phyloP scores from a whole-genome alignment of 2,113 vertebrate genomes.

The Daphoenositta chrysoptera region DNA sequence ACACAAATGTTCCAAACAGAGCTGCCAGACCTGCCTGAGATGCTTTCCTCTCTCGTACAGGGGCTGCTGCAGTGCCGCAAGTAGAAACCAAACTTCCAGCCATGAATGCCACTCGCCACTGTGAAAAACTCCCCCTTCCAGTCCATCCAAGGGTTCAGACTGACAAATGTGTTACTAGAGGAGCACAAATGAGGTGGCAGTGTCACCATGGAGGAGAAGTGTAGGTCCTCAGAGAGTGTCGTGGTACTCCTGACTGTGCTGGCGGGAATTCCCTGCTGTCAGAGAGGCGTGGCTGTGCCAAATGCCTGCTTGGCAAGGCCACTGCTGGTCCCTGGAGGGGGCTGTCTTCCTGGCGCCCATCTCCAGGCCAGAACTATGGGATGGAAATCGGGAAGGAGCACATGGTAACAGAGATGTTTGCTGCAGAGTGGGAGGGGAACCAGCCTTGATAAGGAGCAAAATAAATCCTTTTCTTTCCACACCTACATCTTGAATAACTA shows the following conservation, averaged over 20 bases:
- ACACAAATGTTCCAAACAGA: neutral
- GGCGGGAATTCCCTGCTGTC: neutral
- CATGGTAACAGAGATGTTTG: neutral
- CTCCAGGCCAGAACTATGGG: neutral
- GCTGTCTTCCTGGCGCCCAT: neutral
- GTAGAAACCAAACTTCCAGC: neutral
- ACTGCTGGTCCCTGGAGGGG: neutral
- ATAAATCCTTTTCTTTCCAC: neutral
- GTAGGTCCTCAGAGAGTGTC: rapidly evolving
- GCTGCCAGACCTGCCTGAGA: neutral
- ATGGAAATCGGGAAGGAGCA: neutral
- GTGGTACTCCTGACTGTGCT: neutral
- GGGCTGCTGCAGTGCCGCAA: neutral
- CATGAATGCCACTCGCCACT: rapidly evolving
- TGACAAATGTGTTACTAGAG: neutral
- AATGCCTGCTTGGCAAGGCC: neutral
- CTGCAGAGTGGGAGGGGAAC: neutral
- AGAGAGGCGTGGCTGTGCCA: neutral
- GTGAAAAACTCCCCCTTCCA: neutral
- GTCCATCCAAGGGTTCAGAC: neutral
- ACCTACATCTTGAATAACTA: neutral
- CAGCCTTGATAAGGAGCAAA: neutral
- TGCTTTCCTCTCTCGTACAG: neutral
- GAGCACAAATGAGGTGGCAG: rapidly evolving
- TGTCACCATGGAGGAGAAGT: rapidly evolving